Evolutionary conservation across 2,888 invertebrate species (phyloP).

Genomic region (Ophonus ardosiacus): DNA sequence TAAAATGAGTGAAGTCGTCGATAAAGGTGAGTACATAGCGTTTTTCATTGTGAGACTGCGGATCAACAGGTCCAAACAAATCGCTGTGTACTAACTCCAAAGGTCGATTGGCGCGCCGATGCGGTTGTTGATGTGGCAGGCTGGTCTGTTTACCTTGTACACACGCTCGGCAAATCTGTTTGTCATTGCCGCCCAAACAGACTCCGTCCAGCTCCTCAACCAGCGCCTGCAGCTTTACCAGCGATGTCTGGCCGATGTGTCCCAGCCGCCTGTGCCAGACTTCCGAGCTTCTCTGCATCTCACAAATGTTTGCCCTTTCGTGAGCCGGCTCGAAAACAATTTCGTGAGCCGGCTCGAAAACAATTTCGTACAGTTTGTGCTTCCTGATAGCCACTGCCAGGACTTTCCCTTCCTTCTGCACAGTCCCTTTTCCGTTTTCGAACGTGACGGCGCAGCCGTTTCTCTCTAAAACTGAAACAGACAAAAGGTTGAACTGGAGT

Average conservation of each 20-base stretch:
- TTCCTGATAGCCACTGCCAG: too few species aligned
- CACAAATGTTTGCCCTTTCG: slow-evolving; percentile 21
- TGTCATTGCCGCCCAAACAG: slow-evolving; percentile 49
- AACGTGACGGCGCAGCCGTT: too few species aligned
- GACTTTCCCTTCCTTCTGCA: not conserved
- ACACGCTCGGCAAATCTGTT: slow-evolving; percentile 65
- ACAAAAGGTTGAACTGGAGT: too few species aligned
- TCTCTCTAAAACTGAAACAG: too few species aligned
- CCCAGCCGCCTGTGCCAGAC: slow-evolving; percentile 65
- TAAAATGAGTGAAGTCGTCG: slow-evolving; percentile 62
- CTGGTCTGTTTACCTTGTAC: slow-evolving; percentile 68
- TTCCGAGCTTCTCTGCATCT: slow-evolving; percentile 7
- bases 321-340: too few species aligned
- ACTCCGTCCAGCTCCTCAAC: slow-evolving; percentile 56
- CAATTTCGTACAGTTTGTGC: slow-evolving; percentile 61
- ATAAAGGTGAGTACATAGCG: slow-evolving; percentile 66
- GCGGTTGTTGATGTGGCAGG: slow-evolving; percentile 63
- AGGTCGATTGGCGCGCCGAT: slow-evolving; percentile 65
- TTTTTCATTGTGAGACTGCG: slow-evolving; percentile 66
- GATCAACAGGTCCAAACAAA: slow-evolving; percentile 67
- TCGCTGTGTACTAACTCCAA: slow-evolving; percentile 68
- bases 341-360: slow-evolving; percentile 39
- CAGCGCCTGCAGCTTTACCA: slow-evolving; percentile 50
- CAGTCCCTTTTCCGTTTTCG: too few species aligned
- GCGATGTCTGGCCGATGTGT: slow-evolving; percentile 62